phyloP scores from a whole-genome alignment of 2,888 invertebrate species.

The Sphaerophoria taeniata region DNA sequence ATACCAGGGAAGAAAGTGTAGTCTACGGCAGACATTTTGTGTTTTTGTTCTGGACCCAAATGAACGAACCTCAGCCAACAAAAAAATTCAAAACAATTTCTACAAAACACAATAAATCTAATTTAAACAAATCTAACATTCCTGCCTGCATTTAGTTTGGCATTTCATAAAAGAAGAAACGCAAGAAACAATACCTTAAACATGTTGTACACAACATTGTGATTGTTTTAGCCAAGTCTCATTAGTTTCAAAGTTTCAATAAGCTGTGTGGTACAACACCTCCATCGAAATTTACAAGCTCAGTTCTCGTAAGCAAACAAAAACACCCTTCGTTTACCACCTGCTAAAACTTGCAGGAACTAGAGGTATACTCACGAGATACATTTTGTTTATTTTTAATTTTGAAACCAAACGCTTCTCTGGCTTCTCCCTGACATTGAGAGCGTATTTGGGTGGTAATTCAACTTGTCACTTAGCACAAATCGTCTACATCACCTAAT shows the following conservation, averaged over 20 bases:
- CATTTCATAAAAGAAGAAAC: not conserved
- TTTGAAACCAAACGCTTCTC: slow-evolving; percentile 6
- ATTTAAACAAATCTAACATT: too few species aligned
- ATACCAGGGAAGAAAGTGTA: too few species aligned
- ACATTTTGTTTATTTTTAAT: slow-evolving; percentile 1
- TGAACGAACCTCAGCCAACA: too few species aligned
- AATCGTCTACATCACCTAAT: slow-evolving; percentile 43
- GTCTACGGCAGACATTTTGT: too few species aligned
- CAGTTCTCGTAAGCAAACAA: not conserved
- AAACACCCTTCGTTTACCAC: slow-evolving; percentile 11
- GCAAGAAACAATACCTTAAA: not conserved
- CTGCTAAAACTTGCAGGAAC: not conserved
- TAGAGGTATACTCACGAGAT: not conserved
- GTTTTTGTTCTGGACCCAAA: too few species aligned
- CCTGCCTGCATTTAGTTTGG: too few species aligned
- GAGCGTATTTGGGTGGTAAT: slow-evolving; percentile 42
- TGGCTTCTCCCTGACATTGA: slow-evolving; percentile 57
- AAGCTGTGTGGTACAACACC: slow-evolving; percentile 5
- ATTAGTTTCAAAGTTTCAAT: slow-evolving; percentile 13
- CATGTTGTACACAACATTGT: not conserved
- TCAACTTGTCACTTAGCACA: slow-evolving; percentile 43
- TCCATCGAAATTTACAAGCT: not conserved
- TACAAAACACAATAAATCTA: too few species aligned
- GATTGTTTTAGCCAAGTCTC: too few species aligned
- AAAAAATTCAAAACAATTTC: too few species aligned